These are phyloP conservation scores for Phragmatobia fuliginosa DNA, from an alignment of 2,888 invertebrate genomes.

Conservation along the genomic window DNA sequence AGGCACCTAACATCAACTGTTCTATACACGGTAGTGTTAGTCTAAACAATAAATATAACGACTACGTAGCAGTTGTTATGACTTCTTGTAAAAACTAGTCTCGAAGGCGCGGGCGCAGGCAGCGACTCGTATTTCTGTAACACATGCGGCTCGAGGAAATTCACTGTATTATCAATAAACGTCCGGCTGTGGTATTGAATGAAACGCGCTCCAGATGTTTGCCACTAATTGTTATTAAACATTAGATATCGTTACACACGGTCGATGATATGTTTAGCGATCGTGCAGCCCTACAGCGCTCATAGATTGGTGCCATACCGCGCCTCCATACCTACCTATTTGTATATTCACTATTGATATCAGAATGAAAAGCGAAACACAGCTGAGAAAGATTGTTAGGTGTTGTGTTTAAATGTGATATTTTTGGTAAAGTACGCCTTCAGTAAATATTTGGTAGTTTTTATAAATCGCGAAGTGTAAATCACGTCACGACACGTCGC, in stretches of 20 bases:
- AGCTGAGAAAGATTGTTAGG: neutral
- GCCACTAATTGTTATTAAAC: conserved; percentile 22
- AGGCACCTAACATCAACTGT: neutral
- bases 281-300: neutral
- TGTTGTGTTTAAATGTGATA: neutral
- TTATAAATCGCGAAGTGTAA: too few relatives aligned
- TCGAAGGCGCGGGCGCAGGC: neutral
- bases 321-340: neutral
- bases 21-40: conserved; percentile 17
- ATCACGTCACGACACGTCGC: too few relatives aligned
- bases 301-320: neutral
- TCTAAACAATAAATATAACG: conserved; percentile 20
- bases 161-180: conserved; percentile 29
- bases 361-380: neutral
- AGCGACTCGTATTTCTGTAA: conserved; percentile 22
- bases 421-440: neutral
- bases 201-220: conserved; percentile 23
- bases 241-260: conserved; percentile 1
- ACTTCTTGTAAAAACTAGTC: conserved; percentile 15
- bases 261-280: conserved; percentile 6
- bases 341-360: neutral
- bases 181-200: conserved; percentile 17
- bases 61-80: conserved; percentile 17
- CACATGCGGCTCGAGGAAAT: conserved; percentile 29
- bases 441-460: neutral